Conservation (phyloP, 2,797 vertebrate species). For the Enteromius anoplus region DNA sequence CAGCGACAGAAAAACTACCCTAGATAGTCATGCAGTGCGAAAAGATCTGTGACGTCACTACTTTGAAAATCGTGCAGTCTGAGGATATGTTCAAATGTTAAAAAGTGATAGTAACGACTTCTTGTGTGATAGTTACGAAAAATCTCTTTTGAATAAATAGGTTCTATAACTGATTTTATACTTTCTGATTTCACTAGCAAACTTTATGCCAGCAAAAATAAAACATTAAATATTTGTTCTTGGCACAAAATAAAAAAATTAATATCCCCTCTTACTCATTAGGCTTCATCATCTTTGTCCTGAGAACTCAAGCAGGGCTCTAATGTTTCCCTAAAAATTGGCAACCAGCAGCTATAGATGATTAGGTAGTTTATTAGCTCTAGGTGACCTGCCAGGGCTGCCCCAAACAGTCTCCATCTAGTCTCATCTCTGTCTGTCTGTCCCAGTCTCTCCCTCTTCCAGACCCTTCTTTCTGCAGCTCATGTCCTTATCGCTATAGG, state of each 20-base stretch:
- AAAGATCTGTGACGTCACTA: too few relatives aligned
- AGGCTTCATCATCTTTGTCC: neutral
- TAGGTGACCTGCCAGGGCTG: neutral
- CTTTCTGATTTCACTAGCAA: neutral
- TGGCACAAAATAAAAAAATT: neutral
- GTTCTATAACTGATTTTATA: neutral
- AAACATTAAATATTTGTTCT: neutral
- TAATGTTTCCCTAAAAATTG: neutral
- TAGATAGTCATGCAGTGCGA: too few relatives aligned
- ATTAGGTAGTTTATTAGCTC: conserved; percentile 13
- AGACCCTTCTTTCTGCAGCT: conserved; percentile 32
- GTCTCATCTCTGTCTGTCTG: neutral
- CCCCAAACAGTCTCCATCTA: conserved; percentile 22
- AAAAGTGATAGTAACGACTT: neutral
- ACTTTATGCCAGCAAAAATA: neutral
- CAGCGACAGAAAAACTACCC: too few relatives aligned
- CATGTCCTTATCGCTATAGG: conserved; percentile 50
- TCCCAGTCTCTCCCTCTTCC: conserved; percentile 15
- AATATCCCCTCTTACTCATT: neutral
- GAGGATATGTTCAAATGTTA: neutral
- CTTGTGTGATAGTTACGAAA: neutral
- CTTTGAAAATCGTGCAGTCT: too few relatives aligned
- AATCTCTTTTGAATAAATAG: neutral
- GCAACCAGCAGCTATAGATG: neutral
- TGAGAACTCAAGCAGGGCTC: neutral